Conservation (phyloP, 2,888 invertebrate genomes). For the Pediacus dermestoides region DNA sequence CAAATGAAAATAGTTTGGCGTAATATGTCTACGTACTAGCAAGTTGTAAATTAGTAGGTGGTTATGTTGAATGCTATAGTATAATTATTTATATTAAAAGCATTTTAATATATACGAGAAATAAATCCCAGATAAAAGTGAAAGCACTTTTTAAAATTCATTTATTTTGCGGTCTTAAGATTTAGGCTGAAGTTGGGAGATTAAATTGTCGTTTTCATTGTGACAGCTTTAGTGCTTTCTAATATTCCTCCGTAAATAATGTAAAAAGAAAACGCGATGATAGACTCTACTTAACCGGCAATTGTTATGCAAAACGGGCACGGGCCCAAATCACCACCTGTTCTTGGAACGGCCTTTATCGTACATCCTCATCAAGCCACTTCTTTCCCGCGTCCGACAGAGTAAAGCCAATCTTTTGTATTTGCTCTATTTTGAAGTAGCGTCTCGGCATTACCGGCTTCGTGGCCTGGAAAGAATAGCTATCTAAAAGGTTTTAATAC, state of each 20-base stretch:
- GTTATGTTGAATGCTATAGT: too few species aligned
- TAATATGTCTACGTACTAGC: too few species aligned
- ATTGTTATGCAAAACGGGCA: slow-evolving; percentile 52
- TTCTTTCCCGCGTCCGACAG: slow-evolving; percentile 46
- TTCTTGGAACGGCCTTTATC: slow-evolving; percentile 45
- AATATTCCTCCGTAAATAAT: slow-evolving; percentile 50
- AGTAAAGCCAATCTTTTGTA: slow-evolving; percentile 50
- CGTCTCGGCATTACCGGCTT: slow-evolving; percentile 45
- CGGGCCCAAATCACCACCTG: slow-evolving; percentile 50
- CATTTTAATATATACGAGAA: too few species aligned
- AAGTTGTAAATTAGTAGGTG: too few species aligned
- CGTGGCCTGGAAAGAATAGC: slow-evolving; percentile 51
- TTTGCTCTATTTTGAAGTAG: slow-evolving; percentile 49
- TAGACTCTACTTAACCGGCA: slow-evolving; percentile 48
- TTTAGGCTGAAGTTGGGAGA: slow-evolving; percentile 41
- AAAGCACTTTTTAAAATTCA: slow-evolving; percentile 50
- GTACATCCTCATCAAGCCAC: slow-evolving; percentile 50
- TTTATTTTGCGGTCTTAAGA: slow-evolving; percentile 47
- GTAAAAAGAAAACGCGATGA: slow-evolving; percentile 48
- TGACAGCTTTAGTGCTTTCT: slow-evolving; percentile 49
- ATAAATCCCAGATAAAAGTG: too few species aligned
- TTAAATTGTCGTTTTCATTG: slow-evolving; percentile 51
- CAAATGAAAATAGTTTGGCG: too few species aligned
- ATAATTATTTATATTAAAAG: too few species aligned
- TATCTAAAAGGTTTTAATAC: slow-evolving; percentile 51